Evolutionary conservation across 2,888 invertebrate species (phyloP).

Genomic region (Drosophila dives): DNA sequence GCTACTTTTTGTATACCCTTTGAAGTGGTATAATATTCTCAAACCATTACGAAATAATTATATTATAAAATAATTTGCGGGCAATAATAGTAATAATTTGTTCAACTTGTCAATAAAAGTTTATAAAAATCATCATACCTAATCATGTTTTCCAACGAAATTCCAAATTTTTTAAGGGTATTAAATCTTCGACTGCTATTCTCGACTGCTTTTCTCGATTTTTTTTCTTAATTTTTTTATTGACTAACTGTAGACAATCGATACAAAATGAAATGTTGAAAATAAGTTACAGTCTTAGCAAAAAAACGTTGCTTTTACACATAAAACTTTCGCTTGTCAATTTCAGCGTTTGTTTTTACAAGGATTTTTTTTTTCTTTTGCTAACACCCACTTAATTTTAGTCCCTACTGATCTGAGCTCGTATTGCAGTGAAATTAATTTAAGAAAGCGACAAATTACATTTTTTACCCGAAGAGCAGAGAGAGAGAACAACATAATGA

Average conservation of each 20-base stretch:
- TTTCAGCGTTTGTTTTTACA: slow-evolving; percentile 43
- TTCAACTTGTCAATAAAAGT: neutral
- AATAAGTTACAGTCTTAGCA: slow-evolving; percentile 55
- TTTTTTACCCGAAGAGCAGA: neutral
- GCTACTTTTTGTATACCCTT: slow-evolving; percentile 10
- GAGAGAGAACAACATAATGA: slow-evolving; percentile 4
- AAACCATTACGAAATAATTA: neutral
- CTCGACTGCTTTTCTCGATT: neutral
- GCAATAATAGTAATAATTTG: neutral
- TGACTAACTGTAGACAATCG: slow-evolving; percentile 64
- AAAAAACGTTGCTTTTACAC: slow-evolving; percentile 45
- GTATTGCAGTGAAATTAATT: slow-evolving; percentile 59
- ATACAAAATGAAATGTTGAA: slow-evolving; percentile 69
- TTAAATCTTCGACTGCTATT: neutral
- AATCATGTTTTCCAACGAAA: neutral
- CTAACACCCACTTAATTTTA: neutral
- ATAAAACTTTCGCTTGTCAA: slow-evolving; percentile 53
- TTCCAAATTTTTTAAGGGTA: neutral
- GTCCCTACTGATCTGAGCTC: slow-evolving; percentile 25
- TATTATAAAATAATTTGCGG: neutral
- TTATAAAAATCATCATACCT: neutral
- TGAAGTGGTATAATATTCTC: neutral
- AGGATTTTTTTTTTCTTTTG: slow-evolving; percentile 20
- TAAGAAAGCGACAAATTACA: slow-evolving; percentile 41
- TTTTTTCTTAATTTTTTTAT: slow-evolving; percentile 46